A percentile compares a stretch with the other conserved stretches of the same genome.
These are phyloP conservation scores for Drosophila triauraria DNA, from an alignment of 1,140 invertebrate genomes.

Conservation along the genomic window DNA sequence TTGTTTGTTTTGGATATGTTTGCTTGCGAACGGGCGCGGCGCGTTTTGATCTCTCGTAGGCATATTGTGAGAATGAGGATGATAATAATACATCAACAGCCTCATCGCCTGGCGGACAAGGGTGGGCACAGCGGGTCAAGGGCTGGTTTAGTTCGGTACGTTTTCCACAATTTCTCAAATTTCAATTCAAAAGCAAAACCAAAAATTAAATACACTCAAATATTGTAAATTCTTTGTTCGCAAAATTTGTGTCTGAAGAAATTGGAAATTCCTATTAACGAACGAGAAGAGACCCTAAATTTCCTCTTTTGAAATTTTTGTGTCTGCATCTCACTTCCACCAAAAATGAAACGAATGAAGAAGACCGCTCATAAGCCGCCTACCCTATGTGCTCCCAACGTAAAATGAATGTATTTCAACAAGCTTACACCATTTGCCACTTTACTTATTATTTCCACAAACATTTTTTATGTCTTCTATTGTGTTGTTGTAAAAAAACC, in stretches of 20 bases:
- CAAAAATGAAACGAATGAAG: slow-evolving; percentile 80
- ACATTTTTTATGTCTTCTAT: slow-evolving; percentile 28
- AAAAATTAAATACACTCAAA: slow-evolving; percentile 43
- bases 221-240: slow-evolving; percentile 46
- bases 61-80: slow-evolving; percentile 85
- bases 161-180: slow-evolving; percentile 74
- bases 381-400: slow-evolving; percentile 83
- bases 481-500: slow-evolving; percentile 11
- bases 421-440: slow-evolving; percentile 62
- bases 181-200: slow-evolving; percentile 49
- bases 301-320: slow-evolving; percentile 38
- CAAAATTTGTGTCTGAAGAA: slow-evolving; percentile 67
- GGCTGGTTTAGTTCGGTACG: slow-evolving; percentile 89
- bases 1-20: slow-evolving; percentile 58
- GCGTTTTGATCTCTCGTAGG: slow-evolving; percentile 81
- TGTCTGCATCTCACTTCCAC: slow-evolving; percentile 35
- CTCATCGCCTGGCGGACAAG: slow-evolving; percentile 87
- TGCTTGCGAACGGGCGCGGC: slow-evolving; percentile 64
- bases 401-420: slow-evolving; percentile 26
- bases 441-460: slow-evolving; percentile 29
- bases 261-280: slow-evolving; percentile 63
- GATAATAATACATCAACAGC: slow-evolving; percentile 84
- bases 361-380: slow-evolving; percentile 85
- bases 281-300: slow-evolving; percentile 24
- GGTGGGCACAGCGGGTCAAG: slow-evolving; percentile 89